Conservation (phyloP, 2,113 vertebrate species). For the Brachionichthys hirsutus region DNA sequence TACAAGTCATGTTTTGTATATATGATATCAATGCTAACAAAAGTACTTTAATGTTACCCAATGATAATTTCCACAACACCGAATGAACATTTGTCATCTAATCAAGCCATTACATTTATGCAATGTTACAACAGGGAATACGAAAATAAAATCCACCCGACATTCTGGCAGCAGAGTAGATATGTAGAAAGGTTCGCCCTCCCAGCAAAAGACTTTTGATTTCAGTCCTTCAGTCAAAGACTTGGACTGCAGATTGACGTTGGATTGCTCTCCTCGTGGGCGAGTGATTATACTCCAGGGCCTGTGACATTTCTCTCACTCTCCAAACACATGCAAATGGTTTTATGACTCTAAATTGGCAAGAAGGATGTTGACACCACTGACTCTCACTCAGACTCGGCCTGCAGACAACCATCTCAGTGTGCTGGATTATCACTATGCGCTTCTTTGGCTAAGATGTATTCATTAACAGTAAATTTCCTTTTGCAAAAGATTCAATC, state of each 20-base stretch:
- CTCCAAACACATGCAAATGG: conserved; percentile 37
- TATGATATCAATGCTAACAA: background rate
- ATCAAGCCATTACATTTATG: conserved; percentile 5
- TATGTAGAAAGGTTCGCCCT: background rate
- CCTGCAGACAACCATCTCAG: background rate
- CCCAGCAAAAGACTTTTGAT: conserved; percentile 11
- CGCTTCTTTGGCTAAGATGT: background rate
- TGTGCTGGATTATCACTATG: background rate
- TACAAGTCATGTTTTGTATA: conserved; percentile 13
- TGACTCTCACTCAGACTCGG: conserved; percentile 1
- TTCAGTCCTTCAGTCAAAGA: conserved; percentile 32
- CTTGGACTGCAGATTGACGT: conserved; percentile 7
- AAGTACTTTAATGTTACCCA: background rate
- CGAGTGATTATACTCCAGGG: conserved; percentile 21
- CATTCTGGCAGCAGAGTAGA: conserved; percentile 1
- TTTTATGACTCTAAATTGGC: conserved; percentile 21
- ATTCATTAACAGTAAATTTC: too few relatives aligned
- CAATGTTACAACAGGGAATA: background rate
- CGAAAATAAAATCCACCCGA: conserved; percentile 6
- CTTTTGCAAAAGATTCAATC: too few relatives aligned
- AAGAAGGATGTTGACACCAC: conserved; percentile 19
- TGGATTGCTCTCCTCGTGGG: conserved; percentile 21
- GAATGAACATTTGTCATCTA: background rate
- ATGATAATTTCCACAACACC: background rate
- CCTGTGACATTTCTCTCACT: conserved; percentile 12